These are phyloP conservation scores for Physeter macrocephalus DNA, from an alignment of 2,113 vertebrate species.

Conservation along the genomic window DNA sequence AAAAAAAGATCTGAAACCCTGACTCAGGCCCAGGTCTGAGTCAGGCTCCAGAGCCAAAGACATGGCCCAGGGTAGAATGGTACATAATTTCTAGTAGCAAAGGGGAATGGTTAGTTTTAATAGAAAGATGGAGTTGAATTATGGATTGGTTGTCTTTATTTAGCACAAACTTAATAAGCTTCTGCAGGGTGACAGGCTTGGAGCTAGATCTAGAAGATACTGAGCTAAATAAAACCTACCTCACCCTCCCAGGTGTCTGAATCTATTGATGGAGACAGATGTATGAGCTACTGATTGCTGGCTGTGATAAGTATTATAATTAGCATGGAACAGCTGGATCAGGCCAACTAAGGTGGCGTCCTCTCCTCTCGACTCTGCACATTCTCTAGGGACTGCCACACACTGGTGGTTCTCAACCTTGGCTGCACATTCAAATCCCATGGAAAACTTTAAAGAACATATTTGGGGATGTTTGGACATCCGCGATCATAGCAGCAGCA, in stretches of 20 bases:
- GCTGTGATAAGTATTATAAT: neutral
- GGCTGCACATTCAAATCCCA: neutral
- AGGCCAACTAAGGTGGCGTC: rapidly evolving
- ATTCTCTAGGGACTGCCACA: rapidly evolving
- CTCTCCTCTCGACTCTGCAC: neutral
- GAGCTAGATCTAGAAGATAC: neutral
- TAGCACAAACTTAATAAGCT: neutral
- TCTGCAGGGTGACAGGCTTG: neutral
- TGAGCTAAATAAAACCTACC: neutral
- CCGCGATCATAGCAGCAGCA: neutral
- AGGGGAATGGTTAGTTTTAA: neutral
- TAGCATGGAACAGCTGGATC: neutral
- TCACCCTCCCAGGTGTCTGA: neutral
- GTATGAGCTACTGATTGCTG: neutral
- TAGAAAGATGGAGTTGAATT: neutral
- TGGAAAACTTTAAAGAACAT: neutral
- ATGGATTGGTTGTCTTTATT: neutral
- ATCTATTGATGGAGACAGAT: neutral
- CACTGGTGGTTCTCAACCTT: neutral
- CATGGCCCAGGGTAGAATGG: neutral
- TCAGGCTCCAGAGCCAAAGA: neutral
- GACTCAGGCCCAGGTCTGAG: neutral
- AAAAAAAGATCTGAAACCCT: neutral
- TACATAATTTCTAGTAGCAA: neutral
- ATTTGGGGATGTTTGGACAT: neutral